A percentile compares a stretch with the other conserved stretches of the same genome.
Conservation (phyloP, 2,113 vertebrate genomes). For the Paramisgurnus dabryanus region DNA sequence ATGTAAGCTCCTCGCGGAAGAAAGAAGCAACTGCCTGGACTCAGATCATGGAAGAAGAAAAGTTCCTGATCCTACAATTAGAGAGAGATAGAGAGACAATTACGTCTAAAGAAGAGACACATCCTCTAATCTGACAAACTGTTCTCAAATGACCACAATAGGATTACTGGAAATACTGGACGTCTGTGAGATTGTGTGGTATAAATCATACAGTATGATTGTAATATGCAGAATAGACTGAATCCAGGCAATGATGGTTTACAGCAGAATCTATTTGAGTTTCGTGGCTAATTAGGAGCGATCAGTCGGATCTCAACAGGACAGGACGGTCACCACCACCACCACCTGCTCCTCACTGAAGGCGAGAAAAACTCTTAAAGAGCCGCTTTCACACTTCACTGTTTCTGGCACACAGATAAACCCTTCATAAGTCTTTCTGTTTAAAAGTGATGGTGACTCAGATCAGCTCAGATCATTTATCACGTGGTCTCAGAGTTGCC, state of each 20-base stretch:
- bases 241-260: not conserved
- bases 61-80: slow-evolving; percentile 90
- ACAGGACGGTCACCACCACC: slow-evolving; percentile 19
- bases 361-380: not conserved
- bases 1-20: slow-evolving; percentile 89
- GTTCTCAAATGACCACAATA: no score
- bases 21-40: slow-evolving; percentile 96
- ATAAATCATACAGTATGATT: no score
- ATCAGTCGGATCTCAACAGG: not conserved
- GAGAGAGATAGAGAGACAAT: not conserved
- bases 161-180: not conserved
- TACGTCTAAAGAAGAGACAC: not conserved
- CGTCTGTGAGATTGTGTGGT: no score
- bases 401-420: not conserved
- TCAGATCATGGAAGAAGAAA: slow-evolving; percentile 96
- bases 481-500: no score
- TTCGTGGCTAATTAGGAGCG: not conserved
- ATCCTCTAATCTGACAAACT: not conserved
- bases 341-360: slow-evolving; percentile 58
- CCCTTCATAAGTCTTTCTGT: no score
- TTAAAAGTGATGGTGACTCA: no score
- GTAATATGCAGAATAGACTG: no score
- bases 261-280: not conserved
- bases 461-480: no score
- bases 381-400: no score